These are phyloP conservation scores for Philhelius pedissequus DNA, from an alignment of 2,888 invertebrate genomes.

Conservation along the genomic window DNA sequence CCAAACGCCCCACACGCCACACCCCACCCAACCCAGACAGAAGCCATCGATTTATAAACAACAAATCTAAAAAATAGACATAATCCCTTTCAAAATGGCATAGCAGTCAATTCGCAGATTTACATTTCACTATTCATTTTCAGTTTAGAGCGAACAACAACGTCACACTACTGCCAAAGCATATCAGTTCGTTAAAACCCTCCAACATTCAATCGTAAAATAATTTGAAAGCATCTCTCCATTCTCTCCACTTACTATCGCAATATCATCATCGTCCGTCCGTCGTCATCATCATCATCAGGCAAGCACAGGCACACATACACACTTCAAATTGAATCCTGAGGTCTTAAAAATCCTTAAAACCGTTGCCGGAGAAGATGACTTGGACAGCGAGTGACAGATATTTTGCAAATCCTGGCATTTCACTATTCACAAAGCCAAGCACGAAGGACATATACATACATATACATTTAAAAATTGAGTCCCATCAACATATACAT, in stretches of 20 bases:
- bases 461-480: background rate
- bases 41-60: slow-evolving; percentile 1
- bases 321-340: background rate
- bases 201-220: slow-evolving; percentile 45
- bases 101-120: slow-evolving; percentile 43
- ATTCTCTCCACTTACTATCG: background rate
- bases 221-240: slow-evolving; percentile 43
- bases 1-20: too few relatives aligned
- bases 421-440: slow-evolving; percentile 35
- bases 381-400: slow-evolving; percentile 35
- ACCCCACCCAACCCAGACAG: too few relatives aligned
- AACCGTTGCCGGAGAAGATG: slow-evolving; percentile 6
- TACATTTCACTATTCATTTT: slow-evolving; percentile 30
- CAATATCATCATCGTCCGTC: background rate
- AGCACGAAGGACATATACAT: slow-evolving; percentile 1
- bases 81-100: slow-evolving; percentile 45
- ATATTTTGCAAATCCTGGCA: slow-evolving; percentile 54
- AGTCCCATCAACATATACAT: too few relatives aligned
- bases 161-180: background rate
- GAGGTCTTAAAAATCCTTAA: background rate
- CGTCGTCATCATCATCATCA: background rate
- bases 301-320: too few relatives aligned
- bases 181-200: slow-evolving; percentile 34
- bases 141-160: background rate
- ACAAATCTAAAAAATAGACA: slow-evolving; percentile 44